A percentile compares a stretch with the other conserved stretches of the same genome.
phyloP scores from a whole-genome alignment of 1,140 invertebrate genomes.

The Calephelis nemesis region DNA sequence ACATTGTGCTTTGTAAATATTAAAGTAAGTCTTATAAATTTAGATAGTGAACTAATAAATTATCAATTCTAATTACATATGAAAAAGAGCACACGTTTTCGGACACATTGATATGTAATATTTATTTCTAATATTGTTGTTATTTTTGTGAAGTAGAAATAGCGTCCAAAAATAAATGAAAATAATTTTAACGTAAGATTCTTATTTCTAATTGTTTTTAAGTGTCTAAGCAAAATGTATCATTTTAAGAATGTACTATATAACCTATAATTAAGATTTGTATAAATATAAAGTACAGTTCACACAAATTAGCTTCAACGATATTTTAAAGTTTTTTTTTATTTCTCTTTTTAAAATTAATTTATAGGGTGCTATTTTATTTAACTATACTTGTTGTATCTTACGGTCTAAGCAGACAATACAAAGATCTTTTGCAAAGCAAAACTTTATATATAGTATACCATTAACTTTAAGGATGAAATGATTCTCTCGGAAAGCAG shows the following conservation, averaged over 20 bases:
- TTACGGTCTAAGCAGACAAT: constrained; percentile 64
- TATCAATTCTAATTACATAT: constrained; percentile 6
- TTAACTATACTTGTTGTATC: constrained; percentile 43
- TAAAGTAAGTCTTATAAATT: constrained; percentile 63
- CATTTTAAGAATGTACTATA: constrained; percentile 10
- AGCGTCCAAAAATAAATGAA: constrained; percentile 27
- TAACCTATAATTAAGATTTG: constrained; percentile 19
- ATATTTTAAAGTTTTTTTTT: background rate
- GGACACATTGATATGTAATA: background rate
- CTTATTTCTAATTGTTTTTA: constrained; percentile 1
- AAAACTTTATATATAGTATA: constrained; percentile 56
- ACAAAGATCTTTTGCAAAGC: constrained; percentile 68
- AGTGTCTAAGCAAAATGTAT: constrained; percentile 1
- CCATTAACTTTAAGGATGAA: constrained; percentile 51
- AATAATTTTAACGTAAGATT: constrained; percentile 9
- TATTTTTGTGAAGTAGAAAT: constrained; percentile 24
- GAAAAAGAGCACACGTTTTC: constrained; percentile 3
- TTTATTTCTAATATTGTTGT: constrained; percentile 22
- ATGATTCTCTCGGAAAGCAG: constrained; percentile 59
- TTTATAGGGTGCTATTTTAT: constrained; percentile 51
- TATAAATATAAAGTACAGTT: constrained; percentile 21
- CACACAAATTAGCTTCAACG: constrained; percentile 22
- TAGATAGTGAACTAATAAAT: constrained; percentile 60
- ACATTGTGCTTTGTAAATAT: constrained; percentile 73
- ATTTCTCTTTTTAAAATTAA: constrained; percentile 3